Base-by-base conservation (phyloP, 2,888 invertebrate species). In the Taphrorychus bicolor region DNA sequence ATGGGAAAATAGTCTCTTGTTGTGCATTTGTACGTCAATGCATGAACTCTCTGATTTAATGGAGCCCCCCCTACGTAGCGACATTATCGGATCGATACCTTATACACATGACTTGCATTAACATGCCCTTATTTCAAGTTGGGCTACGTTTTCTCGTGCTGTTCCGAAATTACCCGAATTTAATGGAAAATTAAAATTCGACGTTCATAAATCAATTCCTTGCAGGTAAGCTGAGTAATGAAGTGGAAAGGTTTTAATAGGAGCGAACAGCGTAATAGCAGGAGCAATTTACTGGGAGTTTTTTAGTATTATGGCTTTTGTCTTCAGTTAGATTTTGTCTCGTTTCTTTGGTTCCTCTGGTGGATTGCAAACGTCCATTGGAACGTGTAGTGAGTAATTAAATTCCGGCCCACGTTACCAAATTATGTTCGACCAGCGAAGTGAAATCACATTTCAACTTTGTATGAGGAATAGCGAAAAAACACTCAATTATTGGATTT, bases 81-180 rank as follows among this genome's bases (percentile, higher is more conserved):
- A 62, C 51, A 53, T 49, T 57, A 51, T 42, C 52, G 51, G 61
- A 67, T 67, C 66, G 58, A 67, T 67, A 67, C 57, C 24, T 58
- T 61, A 21, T 49, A 67, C 58, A 57, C 53, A 67, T 61, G 62
- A 67, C 61, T 67, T 67, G 66, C 66, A 67, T 62, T 61, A 61
- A 42, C 66, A 62, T 61, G 61, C 19, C 66, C 58, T 67, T 54
- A 52, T 67, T 62, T 52, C 32, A 62, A 23, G 45, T 32, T 61
- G 40, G 48, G 45, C 16, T 62, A 57, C 56, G 59, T 61, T 66
- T 57, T 58, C 42, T 61, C 48, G 32, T 52, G 57, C 51, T 66
- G 19, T 40, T n/a, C 57, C 59, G 21, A 65, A 65, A 59, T 59
- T 53, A 65, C 54, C 45, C 19, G 48, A 58, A 53, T 65, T 65